Base-by-base conservation (phyloP, 2,797 vertebrate species). In the Enteromius treurensis region DNA sequence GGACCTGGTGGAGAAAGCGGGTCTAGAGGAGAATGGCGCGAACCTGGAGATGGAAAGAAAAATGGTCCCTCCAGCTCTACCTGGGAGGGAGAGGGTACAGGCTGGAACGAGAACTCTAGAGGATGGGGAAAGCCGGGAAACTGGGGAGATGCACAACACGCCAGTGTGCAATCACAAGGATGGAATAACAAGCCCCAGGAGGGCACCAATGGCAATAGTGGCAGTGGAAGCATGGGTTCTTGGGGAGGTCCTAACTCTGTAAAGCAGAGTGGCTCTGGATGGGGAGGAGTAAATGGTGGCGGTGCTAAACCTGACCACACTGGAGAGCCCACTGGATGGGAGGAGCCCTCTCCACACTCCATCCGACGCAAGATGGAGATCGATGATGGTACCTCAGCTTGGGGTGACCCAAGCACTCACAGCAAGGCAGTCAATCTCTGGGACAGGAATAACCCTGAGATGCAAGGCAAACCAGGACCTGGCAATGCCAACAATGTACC, bases 291-390 rank as follows among this genome's bases (percentile, higher is more conserved):
- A 65, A 87, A 80, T 49, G 77, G 78, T 15, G 88, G 86, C 71
- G 84, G 79, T 42, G 60, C 78, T 81, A 95, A 95, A 77, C 90
- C 89, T 82, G 93, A 94, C 88, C 91, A 1, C 75, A 94, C 88
- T 84, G 93, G 23, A 91, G 90, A 98, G 68, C 90, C 96, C 5
- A 95, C 95, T 0, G 97, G 97, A 84, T 99, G 98, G 98, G 97
- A 98, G 92, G 98, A 99, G 79, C 97, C 98, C 0, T 99, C 97
- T 84, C 98, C 98, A 0, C 96, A 98, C 79, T 98, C 98, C 67
- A 96, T 98, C 77, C 95, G 97, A 83, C 97, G 98, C 11, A 99
- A 99, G 80, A 98, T 98, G 96, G 98, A 99, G 92, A 98, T 99
- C 34, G 98, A 99, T 79, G 98, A 99, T 65, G 98, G 98, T 82